Evolutionary conservation across 2,797 vertebrate species (phyloP).

Genomic region (Yasuhikotakia modesta): DNA sequence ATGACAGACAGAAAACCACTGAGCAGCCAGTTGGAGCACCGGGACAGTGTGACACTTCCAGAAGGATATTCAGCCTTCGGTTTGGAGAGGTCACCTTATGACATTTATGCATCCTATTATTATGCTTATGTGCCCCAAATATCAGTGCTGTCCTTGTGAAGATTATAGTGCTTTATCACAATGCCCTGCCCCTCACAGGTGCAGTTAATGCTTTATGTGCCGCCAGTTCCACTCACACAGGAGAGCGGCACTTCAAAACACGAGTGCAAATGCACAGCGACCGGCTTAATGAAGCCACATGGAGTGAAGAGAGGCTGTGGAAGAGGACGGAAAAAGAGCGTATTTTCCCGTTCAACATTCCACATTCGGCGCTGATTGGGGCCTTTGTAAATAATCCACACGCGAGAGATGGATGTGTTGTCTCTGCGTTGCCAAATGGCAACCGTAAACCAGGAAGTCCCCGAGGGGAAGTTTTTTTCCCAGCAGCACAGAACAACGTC

Average conservation of each 20-base stretch:
- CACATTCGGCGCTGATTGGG: constrained; percentile 55
- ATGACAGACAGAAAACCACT: not conserved
- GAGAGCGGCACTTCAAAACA: constrained; percentile 31
- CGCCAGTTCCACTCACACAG: constrained; percentile 19
- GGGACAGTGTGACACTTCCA: constrained; percentile 42
- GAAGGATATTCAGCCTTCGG: constrained; percentile 33
- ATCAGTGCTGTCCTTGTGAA: constrained; percentile 45
- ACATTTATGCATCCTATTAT: constrained; percentile 48
- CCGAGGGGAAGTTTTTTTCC: constrained; percentile 36
- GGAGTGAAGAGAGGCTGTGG: constrained; percentile 13
- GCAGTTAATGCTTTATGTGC: constrained; percentile 28
- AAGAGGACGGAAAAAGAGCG: constrained; percentile 5
- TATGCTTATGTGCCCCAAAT: constrained; percentile 44
- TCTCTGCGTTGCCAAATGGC: constrained; percentile 13
- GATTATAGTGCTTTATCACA: constrained; percentile 39
- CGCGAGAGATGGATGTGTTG: constrained; percentile 44
- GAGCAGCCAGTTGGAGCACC: constrained; percentile 27
- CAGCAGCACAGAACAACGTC: constrained; percentile 9
- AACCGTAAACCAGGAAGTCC: constrained; percentile 41
- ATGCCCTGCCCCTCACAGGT: constrained; percentile 30
- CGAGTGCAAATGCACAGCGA: constrained; percentile 9
- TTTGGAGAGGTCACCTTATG: constrained; percentile 45
- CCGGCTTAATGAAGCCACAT: constrained; percentile 28
- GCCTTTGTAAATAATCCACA: constrained; percentile 56
- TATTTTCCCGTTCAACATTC: constrained; percentile 41